Conservation (phyloP, 2,113 vertebrate genomes). For the Pseudois nayaur region DNA sequence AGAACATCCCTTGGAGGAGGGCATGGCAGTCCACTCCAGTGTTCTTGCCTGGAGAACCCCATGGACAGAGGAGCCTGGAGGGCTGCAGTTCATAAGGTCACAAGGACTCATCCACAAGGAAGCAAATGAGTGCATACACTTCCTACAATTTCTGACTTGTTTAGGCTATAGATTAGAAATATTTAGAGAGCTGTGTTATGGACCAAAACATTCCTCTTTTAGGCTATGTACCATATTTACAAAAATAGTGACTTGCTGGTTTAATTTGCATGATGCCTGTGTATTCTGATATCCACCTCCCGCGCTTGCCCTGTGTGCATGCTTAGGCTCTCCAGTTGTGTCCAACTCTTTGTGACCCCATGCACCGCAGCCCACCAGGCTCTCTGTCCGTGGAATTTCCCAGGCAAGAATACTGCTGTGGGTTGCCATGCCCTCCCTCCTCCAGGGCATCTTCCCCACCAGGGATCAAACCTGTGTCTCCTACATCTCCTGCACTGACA, state of each 20-base stretch:
- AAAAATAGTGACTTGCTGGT: not conserved
- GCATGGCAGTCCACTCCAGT: not conserved
- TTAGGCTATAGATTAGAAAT: not conserved
- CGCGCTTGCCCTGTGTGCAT: not conserved
- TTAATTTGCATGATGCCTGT: not conserved
- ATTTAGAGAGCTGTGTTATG: not conserved
- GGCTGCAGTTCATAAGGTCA: not conserved
- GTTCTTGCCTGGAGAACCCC: not conserved
- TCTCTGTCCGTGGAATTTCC: not conserved
- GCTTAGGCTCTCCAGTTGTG: not conserved
- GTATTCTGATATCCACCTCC: not conserved
- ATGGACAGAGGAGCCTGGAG: not conserved
- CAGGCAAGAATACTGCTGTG: not conserved
- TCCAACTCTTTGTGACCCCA: not conserved
- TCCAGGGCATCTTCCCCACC: not conserved
- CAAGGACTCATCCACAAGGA: not conserved
- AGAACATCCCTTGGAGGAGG: not conserved
- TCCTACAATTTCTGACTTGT: not conserved
- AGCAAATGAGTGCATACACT: not conserved
- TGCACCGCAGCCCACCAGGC: not conserved
- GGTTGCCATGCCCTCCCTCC: not conserved
- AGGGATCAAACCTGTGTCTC: not conserved
- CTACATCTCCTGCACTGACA: not conserved
- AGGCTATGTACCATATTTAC: not conserved
- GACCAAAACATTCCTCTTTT: not conserved